Evolutionary conservation across 1,140 invertebrate species (phyloP).

Genomic region (Metopolophium dirhodum): DNA sequence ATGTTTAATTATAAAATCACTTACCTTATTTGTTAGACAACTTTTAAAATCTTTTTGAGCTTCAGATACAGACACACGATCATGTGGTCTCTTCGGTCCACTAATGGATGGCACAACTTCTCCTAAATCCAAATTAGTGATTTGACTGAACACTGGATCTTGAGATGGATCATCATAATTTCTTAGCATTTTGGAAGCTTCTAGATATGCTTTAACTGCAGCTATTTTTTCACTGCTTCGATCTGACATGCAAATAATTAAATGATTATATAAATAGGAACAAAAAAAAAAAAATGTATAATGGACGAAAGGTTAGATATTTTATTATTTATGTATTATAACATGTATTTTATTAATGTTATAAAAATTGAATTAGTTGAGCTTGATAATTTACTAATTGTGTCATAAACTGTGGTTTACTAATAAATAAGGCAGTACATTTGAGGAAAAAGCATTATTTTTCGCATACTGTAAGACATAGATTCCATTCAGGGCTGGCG

Average conservation of each 20-base stretch:
- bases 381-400: background rate
- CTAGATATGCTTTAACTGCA: conserved; percentile 84
- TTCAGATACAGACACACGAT: conserved; percentile 86
- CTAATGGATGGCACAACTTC: conserved; percentile 94
- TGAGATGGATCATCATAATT: conserved; percentile 79
- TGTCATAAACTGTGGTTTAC: background rate
- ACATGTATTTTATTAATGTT: no score
- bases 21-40: conserved; percentile 90
- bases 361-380: background rate
- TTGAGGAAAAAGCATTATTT: background rate
- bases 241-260: conserved; percentile 67
- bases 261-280: background rate
- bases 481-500: background rate
- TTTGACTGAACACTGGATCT: conserved; percentile 88
- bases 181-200: conserved; percentile 80
- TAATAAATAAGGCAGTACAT: background rate
- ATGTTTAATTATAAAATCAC: conserved; percentile 57
- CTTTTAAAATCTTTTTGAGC: conserved; percentile 90
- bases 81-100: conserved; percentile 96
- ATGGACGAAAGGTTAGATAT: background rate
- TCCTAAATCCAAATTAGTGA: conserved; percentile 84
- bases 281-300: background rate
- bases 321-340: background rate
- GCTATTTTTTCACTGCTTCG: conserved; percentile 82
- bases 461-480: no score